Base-by-base conservation (phyloP, 1,140 invertebrate species). In the Euura lappo region DNA sequence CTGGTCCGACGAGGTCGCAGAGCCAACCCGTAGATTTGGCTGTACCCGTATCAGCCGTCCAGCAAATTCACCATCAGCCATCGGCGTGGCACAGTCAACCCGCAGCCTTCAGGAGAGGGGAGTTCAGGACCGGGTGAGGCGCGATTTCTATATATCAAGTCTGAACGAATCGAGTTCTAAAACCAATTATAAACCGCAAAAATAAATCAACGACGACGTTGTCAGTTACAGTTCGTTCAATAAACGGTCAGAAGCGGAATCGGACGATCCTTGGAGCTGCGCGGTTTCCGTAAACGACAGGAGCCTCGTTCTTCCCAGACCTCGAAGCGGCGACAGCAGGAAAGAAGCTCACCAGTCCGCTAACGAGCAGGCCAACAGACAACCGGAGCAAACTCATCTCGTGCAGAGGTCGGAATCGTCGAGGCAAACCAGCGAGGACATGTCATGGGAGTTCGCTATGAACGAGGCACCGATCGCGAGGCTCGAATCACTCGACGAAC, bases 401-500 rank as follows among this genome's bases (percentile, higher is more conserved):
- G 73, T 64, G 60, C 72, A 68, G 60, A 71, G 72, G 65, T 76
- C 76, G 28, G 81, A 83, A 44, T 78, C 77, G 45, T 80, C 80
- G 65, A 76, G 80, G 65, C 82, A 84, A 73, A 79, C 85, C 1
- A 89, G 87, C 79, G 89, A 90, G 65, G 87, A 88, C 65, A 87
- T 89, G 72, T 87, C 88, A 6, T 90, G 89, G 89, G 89, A 90
- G 69, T 89, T 89, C 72, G 80, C 85, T 69, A 86, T 88, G 69
- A 87, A 85, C 71, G 86, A 89, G 79, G 91, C 91, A 51, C 91
- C 91, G 43, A 92, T 92, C 70, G 91, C 91, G 45, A 90, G 90
- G 78, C 84, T 92, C 74, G 91, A 93, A 77, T 92, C 91, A 13
- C 83, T 93, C 69, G 91, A 93, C 76, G 91, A 93, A 82, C 86